phyloP scores from a whole-genome alignment of 2,113 vertebrate genomes.

The Pitta sordida region DNA sequence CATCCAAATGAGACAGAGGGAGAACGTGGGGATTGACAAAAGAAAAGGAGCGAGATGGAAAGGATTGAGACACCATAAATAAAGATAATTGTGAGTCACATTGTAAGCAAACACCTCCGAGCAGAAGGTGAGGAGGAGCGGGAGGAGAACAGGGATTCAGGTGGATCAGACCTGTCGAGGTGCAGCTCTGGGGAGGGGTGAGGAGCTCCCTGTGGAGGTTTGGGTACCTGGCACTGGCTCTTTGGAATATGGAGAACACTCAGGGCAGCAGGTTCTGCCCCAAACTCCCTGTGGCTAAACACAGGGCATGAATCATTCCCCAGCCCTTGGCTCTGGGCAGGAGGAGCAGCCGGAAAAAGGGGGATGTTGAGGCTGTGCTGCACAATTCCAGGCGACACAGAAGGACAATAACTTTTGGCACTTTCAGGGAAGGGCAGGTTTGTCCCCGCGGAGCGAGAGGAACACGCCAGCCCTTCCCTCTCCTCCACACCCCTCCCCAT shows the following conservation, averaged over 20 bases:
- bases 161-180: neutral
- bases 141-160: neutral
- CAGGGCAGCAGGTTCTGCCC: neutral
- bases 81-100: neutral
- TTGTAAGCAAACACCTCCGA: neutral
- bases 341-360: neutral
- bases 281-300: rapidly evolving
- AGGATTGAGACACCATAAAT: neutral
- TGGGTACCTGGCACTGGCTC: neutral
- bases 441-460: neutral
- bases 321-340: neutral
- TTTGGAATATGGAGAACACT: rapidly evolving
- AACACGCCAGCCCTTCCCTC: neutral
- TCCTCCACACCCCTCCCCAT: neutral
- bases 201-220: neutral
- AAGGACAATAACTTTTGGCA: neutral
- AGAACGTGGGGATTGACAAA: neutral
- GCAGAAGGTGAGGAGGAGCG: neutral
- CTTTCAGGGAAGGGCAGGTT: neutral
- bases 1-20: neutral
- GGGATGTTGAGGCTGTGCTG: neutral
- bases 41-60: neutral
- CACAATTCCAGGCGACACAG: rapidly evolving
- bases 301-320: neutral
- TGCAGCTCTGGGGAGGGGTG: neutral